Conservation (phyloP, 2,797 vertebrate species). For the Syngnathus rostellatus region DNA sequence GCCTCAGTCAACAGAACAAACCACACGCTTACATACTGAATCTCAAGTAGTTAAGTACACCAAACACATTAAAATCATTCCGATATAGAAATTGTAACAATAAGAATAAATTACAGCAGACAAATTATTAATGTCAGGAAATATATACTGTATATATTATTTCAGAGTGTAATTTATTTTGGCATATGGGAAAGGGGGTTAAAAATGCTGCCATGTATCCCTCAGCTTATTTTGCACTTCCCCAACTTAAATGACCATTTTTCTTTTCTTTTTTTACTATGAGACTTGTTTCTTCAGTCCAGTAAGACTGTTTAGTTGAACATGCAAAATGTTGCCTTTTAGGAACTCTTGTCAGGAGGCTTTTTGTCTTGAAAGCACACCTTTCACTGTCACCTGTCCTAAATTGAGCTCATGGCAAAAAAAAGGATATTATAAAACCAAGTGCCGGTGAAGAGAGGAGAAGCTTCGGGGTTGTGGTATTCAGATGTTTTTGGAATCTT, state of each 20-base stretch:
- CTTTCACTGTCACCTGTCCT: background rate
- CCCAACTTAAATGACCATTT: conserved; percentile 23
- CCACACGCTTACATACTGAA: conserved; percentile 26
- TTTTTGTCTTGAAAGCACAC: conserved; percentile 12
- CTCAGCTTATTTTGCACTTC: conserved; percentile 45
- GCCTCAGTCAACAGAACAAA: conserved; percentile 47
- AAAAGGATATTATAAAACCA: background rate
- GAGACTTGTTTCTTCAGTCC: conserved; percentile 20
- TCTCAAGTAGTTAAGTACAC: conserved; percentile 64
- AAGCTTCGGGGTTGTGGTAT: conserved; percentile 16
- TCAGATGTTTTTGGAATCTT: conserved; percentile 90
- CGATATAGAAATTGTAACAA: conserved; percentile 59
- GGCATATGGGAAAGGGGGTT: conserved; percentile 49
- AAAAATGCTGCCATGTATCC: conserved; percentile 39
- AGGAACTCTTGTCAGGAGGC: conserved; percentile 36
- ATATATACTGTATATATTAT: conserved; percentile 61
- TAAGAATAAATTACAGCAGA: conserved; percentile 69
- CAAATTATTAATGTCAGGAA: conserved; percentile 54
- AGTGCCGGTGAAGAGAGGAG: conserved; percentile 10
- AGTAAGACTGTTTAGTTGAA: conserved; percentile 26
- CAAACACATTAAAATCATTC: conserved; percentile 41
- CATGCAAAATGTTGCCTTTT: conserved; percentile 17
- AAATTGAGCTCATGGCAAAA: conserved; percentile 10
- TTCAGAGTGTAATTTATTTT: conserved; percentile 53
- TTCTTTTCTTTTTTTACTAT: conserved; percentile 10